Conservation (phyloP, 1,140 invertebrate genomes). For the Ceratina calcarata region DNA sequence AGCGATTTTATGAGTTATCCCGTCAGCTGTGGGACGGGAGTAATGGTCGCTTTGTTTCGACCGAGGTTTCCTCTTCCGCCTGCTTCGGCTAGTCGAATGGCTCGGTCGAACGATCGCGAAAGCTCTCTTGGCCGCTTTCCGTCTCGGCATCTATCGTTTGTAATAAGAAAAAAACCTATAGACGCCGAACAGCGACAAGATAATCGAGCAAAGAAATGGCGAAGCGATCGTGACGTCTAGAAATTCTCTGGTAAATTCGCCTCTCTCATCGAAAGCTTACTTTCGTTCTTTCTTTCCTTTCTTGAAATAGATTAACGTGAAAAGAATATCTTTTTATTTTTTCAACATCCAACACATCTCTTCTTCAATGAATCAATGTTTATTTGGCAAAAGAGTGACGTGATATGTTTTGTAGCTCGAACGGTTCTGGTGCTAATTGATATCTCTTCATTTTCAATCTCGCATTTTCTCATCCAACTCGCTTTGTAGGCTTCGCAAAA, state of each 20-base stretch:
- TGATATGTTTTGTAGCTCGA: background rate
- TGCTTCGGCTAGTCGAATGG: constrained; percentile 18
- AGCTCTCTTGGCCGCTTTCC: constrained; percentile 12
- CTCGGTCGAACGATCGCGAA: constrained; percentile 13
- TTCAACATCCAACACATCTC: no score
- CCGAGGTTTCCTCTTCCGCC: constrained; percentile 37
- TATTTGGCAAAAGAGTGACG: background rate
- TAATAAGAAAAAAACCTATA: constrained; percentile 7
- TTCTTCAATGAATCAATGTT: no score
- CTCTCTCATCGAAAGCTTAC: no score
- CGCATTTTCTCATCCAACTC: background rate
- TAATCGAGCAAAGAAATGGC: constrained; percentile 25
- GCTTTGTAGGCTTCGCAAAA: background rate
- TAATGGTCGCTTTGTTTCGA: constrained; percentile 51
- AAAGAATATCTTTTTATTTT: no score
- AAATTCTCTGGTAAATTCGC: no score
- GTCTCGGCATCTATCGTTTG: constrained; percentile 33
- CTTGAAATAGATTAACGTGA: no score
- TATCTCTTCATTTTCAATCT: constrained; percentile 6
- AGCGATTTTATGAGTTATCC: constrained; percentile 28
- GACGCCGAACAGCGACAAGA: constrained; percentile 33
- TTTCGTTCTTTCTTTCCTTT: no score
- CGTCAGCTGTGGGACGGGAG: constrained; percentile 55
- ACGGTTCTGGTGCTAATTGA: background rate
- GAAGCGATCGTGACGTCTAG: no score